Evolutionary conservation across 2,888 invertebrate species (phyloP), one percentile per base, ranked within the genome.

Genomic region (Cremastinae sp.): DNA sequence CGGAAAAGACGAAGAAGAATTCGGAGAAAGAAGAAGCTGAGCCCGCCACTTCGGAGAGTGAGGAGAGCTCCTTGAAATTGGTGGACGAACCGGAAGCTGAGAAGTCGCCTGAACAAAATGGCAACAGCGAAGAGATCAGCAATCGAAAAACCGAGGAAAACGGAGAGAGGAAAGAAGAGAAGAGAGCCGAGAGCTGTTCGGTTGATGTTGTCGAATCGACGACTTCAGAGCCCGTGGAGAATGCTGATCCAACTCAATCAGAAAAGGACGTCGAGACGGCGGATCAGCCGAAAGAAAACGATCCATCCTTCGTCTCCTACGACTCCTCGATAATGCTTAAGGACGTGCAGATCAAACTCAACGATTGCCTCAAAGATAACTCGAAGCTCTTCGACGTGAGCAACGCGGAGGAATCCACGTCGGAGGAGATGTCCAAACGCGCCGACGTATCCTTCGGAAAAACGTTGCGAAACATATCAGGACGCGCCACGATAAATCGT

Each of bases 391-490:
- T 72, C 61, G 83, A 86, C 3, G 64, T 64, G n/a, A 81, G 79
- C 18, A 78, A 65, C 28, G 61, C 22, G 39, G 68, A 55, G 3
- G 59, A 77, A 2, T 4, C 41, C 2, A 16, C 14, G 5, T 10
- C 35, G 9, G 35, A 9, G 0, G 61, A 61, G 28, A 28, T 22
- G 9, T 22, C 5, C 7, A 65, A 53, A 61, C 73, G 65, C 20
- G 14, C 51, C 43, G 85, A 88, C 59, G 22, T 80, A 53, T 89
- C 89, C 1, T 89, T 89, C 28, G 89, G 89, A 0, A 84, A 84
- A 47, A 88, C 89, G 0, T 66, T 89, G 37, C 83, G 89, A 58
- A 86, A 79, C 22, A 87, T 89, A 12, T 85, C 88, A 1, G 89
- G 88, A 14, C 86, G 89, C 37, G 83, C 83, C 51, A 87, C 88